phyloP scores from a whole-genome alignment of 2,888 invertebrate species.

The Hipparchia sbordonii region DNA sequence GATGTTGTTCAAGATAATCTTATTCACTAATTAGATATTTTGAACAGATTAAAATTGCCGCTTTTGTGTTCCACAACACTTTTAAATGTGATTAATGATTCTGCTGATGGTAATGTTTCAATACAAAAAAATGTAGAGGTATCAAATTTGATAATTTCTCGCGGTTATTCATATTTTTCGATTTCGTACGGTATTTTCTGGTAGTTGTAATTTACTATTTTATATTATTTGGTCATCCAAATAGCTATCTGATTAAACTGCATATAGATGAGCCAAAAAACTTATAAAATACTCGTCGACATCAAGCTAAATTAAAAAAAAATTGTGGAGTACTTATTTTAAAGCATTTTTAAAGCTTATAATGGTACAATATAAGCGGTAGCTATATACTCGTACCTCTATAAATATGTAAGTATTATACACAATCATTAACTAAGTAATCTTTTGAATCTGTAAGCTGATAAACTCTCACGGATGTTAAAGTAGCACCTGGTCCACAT shows the following conservation, averaged over 20 bases:
- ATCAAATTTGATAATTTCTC: background rate
- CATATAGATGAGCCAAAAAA: too few relatives aligned
- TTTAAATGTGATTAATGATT: constrained; percentile 18
- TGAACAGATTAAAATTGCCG: constrained; percentile 18
- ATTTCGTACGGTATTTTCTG: background rate
- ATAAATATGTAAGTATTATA: background rate
- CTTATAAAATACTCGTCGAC: too few relatives aligned
- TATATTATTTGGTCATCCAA: too few relatives aligned
- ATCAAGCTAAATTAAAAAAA: too few relatives aligned
- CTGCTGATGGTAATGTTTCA: constrained; percentile 1
- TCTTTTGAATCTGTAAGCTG: constrained; percentile 1
- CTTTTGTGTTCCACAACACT: background rate
- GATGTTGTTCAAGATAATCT: constrained; percentile 8
- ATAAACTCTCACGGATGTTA: constrained; percentile 21
- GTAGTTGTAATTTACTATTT: too few relatives aligned
- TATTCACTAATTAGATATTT: constrained; percentile 15
- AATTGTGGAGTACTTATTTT: too few relatives aligned
- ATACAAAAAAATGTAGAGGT: background rate
- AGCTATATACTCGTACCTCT: too few relatives aligned
- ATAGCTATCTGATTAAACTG: too few relatives aligned
- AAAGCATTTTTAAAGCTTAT: too few relatives aligned
- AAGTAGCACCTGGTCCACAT: constrained; percentile 14
- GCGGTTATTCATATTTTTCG: background rate
- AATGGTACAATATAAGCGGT: too few relatives aligned
- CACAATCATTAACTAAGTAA: background rate